A percentile compares a stretch with the other conserved stretches of the same genome.
These are phyloP conservation scores for Tridacna gigas DNA, from an alignment of 2,888 invertebrate species.

Conservation along the genomic window DNA sequence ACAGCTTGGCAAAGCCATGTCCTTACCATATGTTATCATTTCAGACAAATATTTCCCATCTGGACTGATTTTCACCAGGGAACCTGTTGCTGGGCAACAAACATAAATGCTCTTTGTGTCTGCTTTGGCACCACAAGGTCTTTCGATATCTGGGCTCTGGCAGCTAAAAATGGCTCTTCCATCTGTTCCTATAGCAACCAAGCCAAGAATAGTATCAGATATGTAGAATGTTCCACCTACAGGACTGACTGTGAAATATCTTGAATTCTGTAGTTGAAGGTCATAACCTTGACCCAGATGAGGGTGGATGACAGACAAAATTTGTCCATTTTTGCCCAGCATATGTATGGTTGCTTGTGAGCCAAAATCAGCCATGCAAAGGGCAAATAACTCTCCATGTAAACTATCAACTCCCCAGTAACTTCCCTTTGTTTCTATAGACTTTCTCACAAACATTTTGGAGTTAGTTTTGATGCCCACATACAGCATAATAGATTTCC, in stretches of 20 bases:
- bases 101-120: constrained; percentile 37
- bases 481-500: constrained; percentile 7
- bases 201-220: constrained; percentile 18
- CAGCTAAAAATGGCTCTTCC: constrained; percentile 33
- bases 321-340: constrained; percentile 20
- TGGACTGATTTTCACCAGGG: constrained; percentile 11
- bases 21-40: neutral
- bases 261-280: constrained; percentile 3
- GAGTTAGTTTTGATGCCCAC: constrained; percentile 2
- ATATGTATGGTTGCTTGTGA: constrained; percentile 22
- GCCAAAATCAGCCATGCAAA: constrained; percentile 13
- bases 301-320: constrained; percentile 28
- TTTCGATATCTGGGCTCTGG: constrained; percentile 20
- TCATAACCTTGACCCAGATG: constrained; percentile 12
- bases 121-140: constrained; percentile 19
- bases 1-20: constrained; percentile 16
- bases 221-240: constrained; percentile 42
- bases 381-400: constrained; percentile 36
- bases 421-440: constrained; percentile 17
- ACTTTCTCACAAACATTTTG: constrained; percentile 21
- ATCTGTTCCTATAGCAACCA: constrained; percentile 39
- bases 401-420: constrained; percentile 32
- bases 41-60: constrained; percentile 10
- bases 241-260: constrained; percentile 33
- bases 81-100: constrained; percentile 19